Base-by-base conservation (phyloP, 2,888 invertebrate species). In the Eristalis intricaria region DNA sequence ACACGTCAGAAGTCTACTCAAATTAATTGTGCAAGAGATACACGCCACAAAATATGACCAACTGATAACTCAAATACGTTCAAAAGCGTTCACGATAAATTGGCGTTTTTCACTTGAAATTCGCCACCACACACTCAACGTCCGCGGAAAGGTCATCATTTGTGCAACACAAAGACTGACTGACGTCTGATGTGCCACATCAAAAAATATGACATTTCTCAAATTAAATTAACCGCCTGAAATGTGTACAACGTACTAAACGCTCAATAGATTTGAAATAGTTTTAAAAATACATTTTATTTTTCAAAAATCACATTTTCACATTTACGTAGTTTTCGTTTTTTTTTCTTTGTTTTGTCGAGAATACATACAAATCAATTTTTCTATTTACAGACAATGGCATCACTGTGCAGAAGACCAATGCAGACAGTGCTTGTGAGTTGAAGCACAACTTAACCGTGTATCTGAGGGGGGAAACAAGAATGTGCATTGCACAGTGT, bases 341-440 rank as follows among this genome's bases (percentile, higher is more conserved):
- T 76, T 43, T 65, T 65, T 40, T 61, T n/a, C 70, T 60, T 61
- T 65, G 26, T 40, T n/a, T 75, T 70, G 15, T 35, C 22, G 8
- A 23, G 65, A 65, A 68, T 61, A 32, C 61, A 8, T 63, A n/a
- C 5, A 50, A 35, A 56, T 69, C 19, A 56, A 58, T 23, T 15
- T 79, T 79, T 87, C 80, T 85, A 77, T 87, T 89, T 89, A 79
- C 89, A 89, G 89, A 82, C 56, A 77, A 71, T 81, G 78, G 77
- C 78, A 88, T 88, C 86, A 89, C 75, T 82, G 65, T 61, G 75
- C 63, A 68, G 23, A 78, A 58, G 64, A 56, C n/a, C 13, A 58
- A 56, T 73, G 29, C 38, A 66, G 74, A 66, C 58, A 63, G 61
- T 69, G 61, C 19, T 56, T 74, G 22, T 58, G 60, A 63, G 38